phyloP scores from a whole-genome alignment of 2,113 vertebrate genomes.

The Canis aureus region DNA sequence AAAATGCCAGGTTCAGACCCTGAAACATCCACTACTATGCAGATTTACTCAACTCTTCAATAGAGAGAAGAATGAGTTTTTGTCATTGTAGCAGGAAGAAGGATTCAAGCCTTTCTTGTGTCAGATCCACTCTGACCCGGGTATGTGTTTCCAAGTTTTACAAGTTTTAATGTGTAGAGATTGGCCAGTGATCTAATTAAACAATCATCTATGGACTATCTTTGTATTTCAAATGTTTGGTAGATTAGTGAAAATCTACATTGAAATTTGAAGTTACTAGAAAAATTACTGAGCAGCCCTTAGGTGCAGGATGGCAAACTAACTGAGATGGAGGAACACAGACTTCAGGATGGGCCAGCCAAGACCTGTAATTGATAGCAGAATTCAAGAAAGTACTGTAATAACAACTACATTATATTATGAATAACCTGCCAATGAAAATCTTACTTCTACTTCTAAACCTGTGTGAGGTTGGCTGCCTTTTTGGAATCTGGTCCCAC shows the following conservation, averaged over 20 bases:
- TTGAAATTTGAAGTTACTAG: background rate
- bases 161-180: background rate
- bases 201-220: background rate
- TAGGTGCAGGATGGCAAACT: background rate
- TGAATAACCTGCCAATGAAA: background rate
- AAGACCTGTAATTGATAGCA: background rate
- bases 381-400: background rate
- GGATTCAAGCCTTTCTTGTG: background rate
- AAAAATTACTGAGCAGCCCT: background rate
- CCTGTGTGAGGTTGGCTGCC: background rate
- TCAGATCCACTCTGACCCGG: background rate
- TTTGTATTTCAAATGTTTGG: background rate
- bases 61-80: conserved; percentile 1
- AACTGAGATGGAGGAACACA: background rate
- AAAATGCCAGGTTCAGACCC: background rate
- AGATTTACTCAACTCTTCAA: conserved; percentile 39
- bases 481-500: background rate
- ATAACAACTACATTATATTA: background rate
- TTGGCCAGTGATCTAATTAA: background rate
- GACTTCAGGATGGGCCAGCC: background rate
- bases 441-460: background rate
- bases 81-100: background rate
- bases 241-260: background rate
- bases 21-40: background rate
- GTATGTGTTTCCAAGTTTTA: conserved; percentile 22